A percentile compares a stretch with the other conserved stretches of the same genome.
These are phyloP conservation scores for Characodon lateralis DNA, from an alignment of 2,797 vertebrate genomes.

Conservation along the genomic window DNA sequence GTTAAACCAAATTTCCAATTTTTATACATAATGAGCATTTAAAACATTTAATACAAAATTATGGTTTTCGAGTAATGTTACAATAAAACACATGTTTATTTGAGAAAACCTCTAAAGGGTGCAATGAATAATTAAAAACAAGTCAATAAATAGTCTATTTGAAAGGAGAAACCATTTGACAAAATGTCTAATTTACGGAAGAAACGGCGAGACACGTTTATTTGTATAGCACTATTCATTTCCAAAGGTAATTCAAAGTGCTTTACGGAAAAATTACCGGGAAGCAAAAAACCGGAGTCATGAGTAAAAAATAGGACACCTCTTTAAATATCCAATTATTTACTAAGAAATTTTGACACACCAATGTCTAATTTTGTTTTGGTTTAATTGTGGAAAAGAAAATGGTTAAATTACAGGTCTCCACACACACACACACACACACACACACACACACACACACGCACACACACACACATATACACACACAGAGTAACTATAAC, in stretches of 20 bases:
- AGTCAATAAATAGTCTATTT: background rate
- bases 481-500: too few species aligned
- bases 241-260: background rate
- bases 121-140: background rate
- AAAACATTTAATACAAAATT: background rate
- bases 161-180: background rate
- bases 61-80: background rate
- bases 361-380: background rate
- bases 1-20: constrained; percentile 24
- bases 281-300: background rate
- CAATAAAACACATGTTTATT: background rate
- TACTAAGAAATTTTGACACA: background rate
- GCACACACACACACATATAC: too few species aligned
- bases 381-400: background rate
- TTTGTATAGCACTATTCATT: background rate
- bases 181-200: background rate
- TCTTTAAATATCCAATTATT: constrained; percentile 1
- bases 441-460: too few species aligned
- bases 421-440: too few species aligned
- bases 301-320: background rate
- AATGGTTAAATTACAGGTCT: background rate
- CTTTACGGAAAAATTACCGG: background rate
- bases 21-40: background rate
- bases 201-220: background rate
- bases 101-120: background rate